Conservation (phyloP, 2,888 invertebrate species). For the Drosophila borborema region DNA sequence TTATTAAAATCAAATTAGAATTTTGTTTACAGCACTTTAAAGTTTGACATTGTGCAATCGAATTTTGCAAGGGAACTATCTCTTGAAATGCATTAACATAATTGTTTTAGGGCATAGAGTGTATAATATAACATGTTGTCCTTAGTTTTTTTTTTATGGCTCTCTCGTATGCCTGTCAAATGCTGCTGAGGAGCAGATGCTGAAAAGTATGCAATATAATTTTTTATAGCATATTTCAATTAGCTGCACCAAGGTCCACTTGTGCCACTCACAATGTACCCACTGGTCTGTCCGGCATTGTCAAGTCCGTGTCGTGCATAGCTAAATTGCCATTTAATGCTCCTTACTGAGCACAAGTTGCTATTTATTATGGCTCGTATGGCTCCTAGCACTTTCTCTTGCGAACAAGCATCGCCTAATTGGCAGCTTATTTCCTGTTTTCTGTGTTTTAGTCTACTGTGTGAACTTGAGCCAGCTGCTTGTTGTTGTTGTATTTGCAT, state of each 20-base stretch:
- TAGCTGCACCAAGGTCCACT: conserved; percentile 8
- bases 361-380: conserved; percentile 10
- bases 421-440: conserved; percentile 41
- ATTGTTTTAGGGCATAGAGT: conserved; percentile 5
- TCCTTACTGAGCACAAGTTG: conserved; percentile 25
- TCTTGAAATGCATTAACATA: conserved; percentile 10
- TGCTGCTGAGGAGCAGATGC: conserved; percentile 31
- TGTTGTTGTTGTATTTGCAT: conserved; percentile 6
- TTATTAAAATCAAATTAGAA: conserved; percentile 25
- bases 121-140: not conserved
- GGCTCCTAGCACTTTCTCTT: not conserved
- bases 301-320: not conserved
- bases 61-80: not conserved
- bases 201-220: conserved; percentile 66
- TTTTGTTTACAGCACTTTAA: conserved; percentile 7
- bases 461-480: conserved; percentile 10
- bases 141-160: not conserved
- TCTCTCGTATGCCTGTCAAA: not conserved
- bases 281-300: not conserved
- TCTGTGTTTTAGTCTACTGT: conserved; percentile 35
- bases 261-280: conserved; percentile 12
- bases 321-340: conserved; percentile 43
- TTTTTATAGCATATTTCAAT: conserved; percentile 45
- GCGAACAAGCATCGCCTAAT: conserved; percentile 25
- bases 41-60: not conserved